Percentiles rank a stretch among this genome's conserved stretches.
These are phyloP conservation scores for Passerculus sandwichensis DNA, from an alignment of 2,797 vertebrate species.

Conservation along the genomic window DNA sequence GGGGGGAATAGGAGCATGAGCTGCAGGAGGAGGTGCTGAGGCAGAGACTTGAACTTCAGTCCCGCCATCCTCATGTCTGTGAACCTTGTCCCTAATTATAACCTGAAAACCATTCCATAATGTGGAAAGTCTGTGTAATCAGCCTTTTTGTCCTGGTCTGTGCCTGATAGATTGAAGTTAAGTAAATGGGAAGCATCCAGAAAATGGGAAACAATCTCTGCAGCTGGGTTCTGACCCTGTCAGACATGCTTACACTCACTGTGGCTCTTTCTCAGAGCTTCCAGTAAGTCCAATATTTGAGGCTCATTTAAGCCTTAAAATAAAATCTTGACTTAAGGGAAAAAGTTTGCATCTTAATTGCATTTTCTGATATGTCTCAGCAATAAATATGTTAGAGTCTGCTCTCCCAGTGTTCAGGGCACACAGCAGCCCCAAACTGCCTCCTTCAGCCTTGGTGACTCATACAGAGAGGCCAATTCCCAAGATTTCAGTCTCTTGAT, in stretches of 20 bases:
- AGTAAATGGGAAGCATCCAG: background rate
- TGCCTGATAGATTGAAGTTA: background rate
- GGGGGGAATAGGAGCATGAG: background rate
- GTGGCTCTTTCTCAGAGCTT: background rate
- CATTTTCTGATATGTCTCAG: slow-evolving; percentile 4
- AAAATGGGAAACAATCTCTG: background rate
- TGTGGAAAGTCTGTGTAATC: background rate
- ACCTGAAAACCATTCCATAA: background rate
- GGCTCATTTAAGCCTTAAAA: background rate
- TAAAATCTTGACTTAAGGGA: background rate
- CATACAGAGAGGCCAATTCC: background rate
- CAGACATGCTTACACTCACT: background rate
- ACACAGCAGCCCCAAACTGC: background rate
- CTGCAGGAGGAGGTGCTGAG: background rate
- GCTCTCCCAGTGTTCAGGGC: background rate
- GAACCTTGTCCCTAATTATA: background rate
- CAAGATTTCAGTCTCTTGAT: background rate
- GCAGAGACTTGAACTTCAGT: background rate
- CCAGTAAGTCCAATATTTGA: background rate
- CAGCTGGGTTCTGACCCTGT: background rate
- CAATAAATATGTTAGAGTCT: background rate
- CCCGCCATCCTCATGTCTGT: background rate
- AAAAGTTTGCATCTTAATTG: background rate
- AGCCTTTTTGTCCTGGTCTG: background rate
- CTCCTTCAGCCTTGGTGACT: slow-evolving; percentile 5